Evolutionary conservation across 2,797 vertebrate genomes (phyloP).

Genomic region (Taenioides sp.): DNA sequence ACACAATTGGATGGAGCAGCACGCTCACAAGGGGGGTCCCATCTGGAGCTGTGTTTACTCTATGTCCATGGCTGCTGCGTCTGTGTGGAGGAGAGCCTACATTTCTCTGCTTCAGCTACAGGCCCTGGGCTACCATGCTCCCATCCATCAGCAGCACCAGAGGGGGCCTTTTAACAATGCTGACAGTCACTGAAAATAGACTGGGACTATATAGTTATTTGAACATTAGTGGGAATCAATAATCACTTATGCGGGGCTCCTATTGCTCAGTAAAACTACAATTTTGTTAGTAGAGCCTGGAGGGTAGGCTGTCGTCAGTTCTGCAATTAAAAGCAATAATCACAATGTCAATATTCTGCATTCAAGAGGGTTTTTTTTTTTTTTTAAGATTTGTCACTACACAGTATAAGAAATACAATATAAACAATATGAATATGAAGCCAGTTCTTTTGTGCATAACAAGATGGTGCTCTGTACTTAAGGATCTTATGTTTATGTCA

Average conservation of each 20-base stretch:
- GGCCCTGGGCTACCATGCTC: conserved; percentile 66
- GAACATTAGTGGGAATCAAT: conserved; percentile 78
- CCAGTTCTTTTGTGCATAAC: not conserved
- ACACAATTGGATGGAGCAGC: conserved; percentile 58
- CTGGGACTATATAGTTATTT: conserved; percentile 75
- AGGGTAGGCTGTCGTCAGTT: conserved; percentile 37
- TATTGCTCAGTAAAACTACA: conserved; percentile 65
- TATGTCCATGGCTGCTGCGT: conserved; percentile 33
- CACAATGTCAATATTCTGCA: conserved; percentile 16
- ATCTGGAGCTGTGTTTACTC: conserved; percentile 70
- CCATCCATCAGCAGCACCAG: conserved; percentile 74
- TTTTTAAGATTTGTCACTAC: not conserved
- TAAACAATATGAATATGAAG: not conserved
- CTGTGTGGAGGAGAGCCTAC: conserved; percentile 56
- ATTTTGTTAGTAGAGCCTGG: conserved; percentile 68
- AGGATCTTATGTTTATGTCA: not conserved
- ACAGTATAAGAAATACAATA: not conserved
- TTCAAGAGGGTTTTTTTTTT: not conserved
- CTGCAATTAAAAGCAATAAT: conserved; percentile 15
- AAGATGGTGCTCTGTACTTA: not conserved
- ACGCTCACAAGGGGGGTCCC: conserved; percentile 68
- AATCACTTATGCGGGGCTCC: conserved; percentile 42
- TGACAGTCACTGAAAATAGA: conserved; percentile 62
- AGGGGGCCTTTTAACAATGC: conserved; percentile 77
- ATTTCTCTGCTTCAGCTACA: conserved; percentile 69